Percentiles rank a stretch among this genome's conserved stretches.
These are phyloP conservation scores for Chloebia gouldiae DNA, from an alignment of 2,113 vertebrate species.

Conservation along the genomic window DNA sequence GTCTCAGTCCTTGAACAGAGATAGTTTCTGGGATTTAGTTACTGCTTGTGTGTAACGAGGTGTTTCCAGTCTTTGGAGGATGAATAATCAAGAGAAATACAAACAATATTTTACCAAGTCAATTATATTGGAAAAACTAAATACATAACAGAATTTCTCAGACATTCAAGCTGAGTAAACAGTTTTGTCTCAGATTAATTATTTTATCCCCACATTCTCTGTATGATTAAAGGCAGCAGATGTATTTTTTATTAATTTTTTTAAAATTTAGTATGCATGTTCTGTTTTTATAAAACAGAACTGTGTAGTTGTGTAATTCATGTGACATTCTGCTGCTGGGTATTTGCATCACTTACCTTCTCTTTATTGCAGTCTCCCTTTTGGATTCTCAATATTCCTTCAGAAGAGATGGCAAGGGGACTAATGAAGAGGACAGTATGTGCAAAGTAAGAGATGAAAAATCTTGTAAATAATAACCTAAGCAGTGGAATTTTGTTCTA, in stretches of 20 bases:
- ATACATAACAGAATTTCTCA: background rate
- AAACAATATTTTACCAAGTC: background rate
- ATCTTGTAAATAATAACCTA: background rate
- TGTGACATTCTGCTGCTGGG: background rate
- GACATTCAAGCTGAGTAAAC: background rate
- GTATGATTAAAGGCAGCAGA: background rate
- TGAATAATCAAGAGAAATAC: background rate
- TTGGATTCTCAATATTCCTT: conserved; percentile 88
- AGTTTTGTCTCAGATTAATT: background rate
- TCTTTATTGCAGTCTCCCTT: conserved; percentile 87
- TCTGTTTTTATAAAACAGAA: background rate
- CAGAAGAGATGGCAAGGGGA: conserved; percentile 84
- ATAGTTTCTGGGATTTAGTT: background rate
- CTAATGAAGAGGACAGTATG: conserved; percentile 95
- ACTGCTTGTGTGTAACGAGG: fast-evolving
- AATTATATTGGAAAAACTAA: background rate
- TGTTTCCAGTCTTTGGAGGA: background rate
- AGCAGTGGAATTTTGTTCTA: background rate
- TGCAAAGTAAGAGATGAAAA: conserved; percentile 86
- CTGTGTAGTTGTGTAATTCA: background rate
- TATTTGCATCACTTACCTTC: background rate
- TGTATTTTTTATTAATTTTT: background rate
- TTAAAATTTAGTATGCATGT: background rate
- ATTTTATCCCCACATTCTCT: background rate
- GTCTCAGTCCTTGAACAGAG: background rate